Percentiles rank a stretch among this genome's conserved stretches.
These are phyloP conservation scores for Mustela nigripes DNA, from an alignment of 2,113 vertebrate genomes.

Conservation along the genomic window DNA sequence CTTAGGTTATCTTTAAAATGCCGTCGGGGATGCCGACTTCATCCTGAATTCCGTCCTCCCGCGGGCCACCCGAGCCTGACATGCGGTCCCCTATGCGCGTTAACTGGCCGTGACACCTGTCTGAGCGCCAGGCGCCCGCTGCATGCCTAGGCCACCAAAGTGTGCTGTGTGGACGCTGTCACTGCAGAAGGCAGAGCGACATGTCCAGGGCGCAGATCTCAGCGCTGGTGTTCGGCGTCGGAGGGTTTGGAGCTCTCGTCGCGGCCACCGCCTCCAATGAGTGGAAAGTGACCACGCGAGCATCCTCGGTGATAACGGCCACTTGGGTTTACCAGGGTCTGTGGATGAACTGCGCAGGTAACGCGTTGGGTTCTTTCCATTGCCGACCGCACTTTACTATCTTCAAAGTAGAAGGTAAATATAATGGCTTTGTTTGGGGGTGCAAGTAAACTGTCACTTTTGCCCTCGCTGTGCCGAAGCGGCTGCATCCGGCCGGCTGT, in stretches of 20 bases:
- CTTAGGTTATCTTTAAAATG: constrained; percentile 6
- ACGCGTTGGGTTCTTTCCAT: constrained; percentile 95
- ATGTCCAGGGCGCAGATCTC: constrained; percentile 94
- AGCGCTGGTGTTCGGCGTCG: constrained; percentile 91
- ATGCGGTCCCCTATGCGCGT: constrained; percentile 74
- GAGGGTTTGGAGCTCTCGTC: constrained; percentile 93
- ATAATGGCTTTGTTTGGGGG: neutral
- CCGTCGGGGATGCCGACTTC: neutral
- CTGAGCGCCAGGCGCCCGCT: constrained; percentile 71
- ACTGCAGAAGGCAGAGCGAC: constrained; percentile 60
- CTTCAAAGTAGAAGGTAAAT: constrained; percentile 94
- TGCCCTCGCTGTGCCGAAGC: neutral
- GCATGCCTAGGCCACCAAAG: constrained; percentile 82
- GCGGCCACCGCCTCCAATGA: constrained; percentile 94
- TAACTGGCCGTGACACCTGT: constrained; percentile 81
- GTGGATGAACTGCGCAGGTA: constrained; percentile 97
- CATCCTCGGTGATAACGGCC: constrained; percentile 96
- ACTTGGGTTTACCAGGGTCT: constrained; percentile 98
- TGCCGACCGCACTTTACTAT: constrained; percentile 95
- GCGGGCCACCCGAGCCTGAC: constrained; percentile 79
- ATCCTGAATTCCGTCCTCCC: constrained; percentile 45
- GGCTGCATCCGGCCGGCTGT: neutral
- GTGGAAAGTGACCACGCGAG: constrained; percentile 95
- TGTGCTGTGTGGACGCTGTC: constrained; percentile 50
- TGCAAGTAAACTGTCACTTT: neutral